Evolutionary conservation across 2,888 invertebrate genomes (phyloP), one percentile per base, ranked within the genome.

Genomic region (Cataglyphis livida): DNA sequence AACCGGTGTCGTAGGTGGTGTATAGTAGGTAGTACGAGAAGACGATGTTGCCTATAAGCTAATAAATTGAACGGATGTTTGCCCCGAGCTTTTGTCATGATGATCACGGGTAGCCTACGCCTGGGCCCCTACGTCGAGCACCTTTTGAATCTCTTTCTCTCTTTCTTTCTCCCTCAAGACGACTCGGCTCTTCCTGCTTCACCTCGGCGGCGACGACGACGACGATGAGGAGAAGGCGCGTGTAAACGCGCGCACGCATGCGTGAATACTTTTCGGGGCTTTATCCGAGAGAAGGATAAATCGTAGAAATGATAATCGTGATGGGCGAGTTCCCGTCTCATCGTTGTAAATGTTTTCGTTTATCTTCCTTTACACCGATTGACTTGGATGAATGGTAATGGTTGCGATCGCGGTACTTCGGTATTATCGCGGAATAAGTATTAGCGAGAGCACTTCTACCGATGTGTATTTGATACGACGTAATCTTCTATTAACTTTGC

Each of bases 11-110:
- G 92, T 92, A 92, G 92, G 92, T 91, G 93, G 91, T 87, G 86
- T 88, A 90, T 88, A 90, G 87, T 88, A 88, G 88, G 85, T 71
- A 79, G 78, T 86, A 85, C 85, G 62, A 38, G 64, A 68, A 76
- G 85, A 86, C 87, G 87, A 87, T 88, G 86, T 76, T 90, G 91
- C 90, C 91, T 91, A 91, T 92, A 92, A 93, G 93, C 93, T 91
- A 93, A 94, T 94, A 94, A 94, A 94, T 93, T 94, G 92, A 93
- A 90, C 89, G 92, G 91, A 92, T 92, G 92, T 93, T 93, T 92
- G 93, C 92, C 91, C 89, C 91, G 85, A 89, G 91, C 93, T 93
- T 93, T 93, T 93, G 93, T 93, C 93, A 93, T 93, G 93, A 93
- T 93, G 93, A 93, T 93, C 91, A 90, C 89, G 91, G 89, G 90